Evolutionary conservation across 2,888 invertebrate species (phyloP).

Genomic region (Cryptus viduatorius): DNA sequence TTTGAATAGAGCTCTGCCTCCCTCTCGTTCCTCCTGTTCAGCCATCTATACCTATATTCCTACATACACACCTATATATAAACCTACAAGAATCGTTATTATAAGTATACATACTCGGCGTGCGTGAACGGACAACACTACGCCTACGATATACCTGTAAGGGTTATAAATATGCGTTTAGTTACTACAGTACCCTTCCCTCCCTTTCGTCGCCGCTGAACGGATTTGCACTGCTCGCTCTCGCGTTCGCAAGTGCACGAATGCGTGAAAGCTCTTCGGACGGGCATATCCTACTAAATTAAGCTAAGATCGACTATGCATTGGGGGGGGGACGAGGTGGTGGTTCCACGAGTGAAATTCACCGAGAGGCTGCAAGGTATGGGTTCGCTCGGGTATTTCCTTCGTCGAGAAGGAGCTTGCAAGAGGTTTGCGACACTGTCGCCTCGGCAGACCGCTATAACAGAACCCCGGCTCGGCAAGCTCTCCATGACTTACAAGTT

Average conservation of each 20-base stretch:
- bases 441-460: constrained; percentile 39
- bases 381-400: constrained; percentile 30
- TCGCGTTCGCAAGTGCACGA: constrained; percentile 9
- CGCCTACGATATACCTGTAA: constrained; percentile 59
- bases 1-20: constrained; percentile 83
- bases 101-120: constrained; percentile 35
- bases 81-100: constrained; percentile 51
- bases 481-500: constrained; percentile 81
- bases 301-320: constrained; percentile 10
- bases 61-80: constrained; percentile 43
- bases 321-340: constrained; percentile 1
- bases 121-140: constrained; percentile 47
- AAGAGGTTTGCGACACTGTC: constrained; percentile 53
- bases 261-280: background rate
- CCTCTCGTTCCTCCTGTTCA: constrained; percentile 77
- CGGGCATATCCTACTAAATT: constrained; percentile 5
- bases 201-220: constrained; percentile 10
- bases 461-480: constrained; percentile 69
- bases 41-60: constrained; percentile 75
- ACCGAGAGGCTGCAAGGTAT: constrained; percentile 4
- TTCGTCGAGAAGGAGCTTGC: constrained; percentile 45
- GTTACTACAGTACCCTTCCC: constrained; percentile 6
- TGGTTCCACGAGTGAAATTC: background rate
- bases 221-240: constrained; percentile 13
- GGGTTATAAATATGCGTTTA: constrained; percentile 49